Conservation (phyloP, 2,797 vertebrate species). For the Paratrypauchen microcephalus region DNA sequence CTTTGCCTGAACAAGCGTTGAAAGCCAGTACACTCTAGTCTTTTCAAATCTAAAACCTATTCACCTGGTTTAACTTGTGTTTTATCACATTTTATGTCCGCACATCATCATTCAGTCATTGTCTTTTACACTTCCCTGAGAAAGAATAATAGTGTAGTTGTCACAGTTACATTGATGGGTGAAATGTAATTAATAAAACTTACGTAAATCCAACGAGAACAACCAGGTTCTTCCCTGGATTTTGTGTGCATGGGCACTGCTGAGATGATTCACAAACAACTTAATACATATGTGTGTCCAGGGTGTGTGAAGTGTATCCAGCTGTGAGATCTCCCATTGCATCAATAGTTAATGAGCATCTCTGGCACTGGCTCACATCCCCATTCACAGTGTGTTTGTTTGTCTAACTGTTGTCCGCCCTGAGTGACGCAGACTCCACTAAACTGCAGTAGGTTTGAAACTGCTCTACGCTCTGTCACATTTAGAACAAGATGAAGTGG, state of each 20-base stretch:
- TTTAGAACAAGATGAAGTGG: slow-evolving; percentile 4
- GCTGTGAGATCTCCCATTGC: slow-evolving; percentile 62
- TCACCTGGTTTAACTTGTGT: slow-evolving; percentile 32
- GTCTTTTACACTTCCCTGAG: slow-evolving; percentile 21
- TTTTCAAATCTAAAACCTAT: slow-evolving; percentile 46
- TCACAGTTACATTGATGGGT: slow-evolving; percentile 19
- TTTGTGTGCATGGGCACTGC: slow-evolving; percentile 13
- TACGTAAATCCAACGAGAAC: slow-evolving; percentile 16
- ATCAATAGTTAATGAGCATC: slow-evolving; percentile 73
- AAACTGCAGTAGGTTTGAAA: slow-evolving; percentile 14
- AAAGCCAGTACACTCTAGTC: slow-evolving; percentile 35
- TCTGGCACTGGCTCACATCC: slow-evolving; percentile 40
- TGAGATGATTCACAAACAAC: slow-evolving; percentile 17
- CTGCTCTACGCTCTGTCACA: slow-evolving; percentile 8
- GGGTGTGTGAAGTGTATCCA: slow-evolving; percentile 47
- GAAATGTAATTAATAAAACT: slow-evolving; percentile 27
- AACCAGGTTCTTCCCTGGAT: slow-evolving; percentile 9
- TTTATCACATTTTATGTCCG: slow-evolving; percentile 37
- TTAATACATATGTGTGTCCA: slow-evolving; percentile 34
- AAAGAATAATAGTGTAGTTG: slow-evolving; percentile 34
- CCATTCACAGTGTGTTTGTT: slow-evolving; percentile 61
- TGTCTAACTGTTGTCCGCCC: slow-evolving; percentile 30
- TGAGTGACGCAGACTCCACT: slow-evolving; percentile 18
- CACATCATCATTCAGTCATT: slow-evolving; percentile 14
- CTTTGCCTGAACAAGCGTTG: slow-evolving; percentile 31